phyloP scores from a whole-genome alignment of 1,140 invertebrate species.

The Caligus rogercresseyi region DNA sequence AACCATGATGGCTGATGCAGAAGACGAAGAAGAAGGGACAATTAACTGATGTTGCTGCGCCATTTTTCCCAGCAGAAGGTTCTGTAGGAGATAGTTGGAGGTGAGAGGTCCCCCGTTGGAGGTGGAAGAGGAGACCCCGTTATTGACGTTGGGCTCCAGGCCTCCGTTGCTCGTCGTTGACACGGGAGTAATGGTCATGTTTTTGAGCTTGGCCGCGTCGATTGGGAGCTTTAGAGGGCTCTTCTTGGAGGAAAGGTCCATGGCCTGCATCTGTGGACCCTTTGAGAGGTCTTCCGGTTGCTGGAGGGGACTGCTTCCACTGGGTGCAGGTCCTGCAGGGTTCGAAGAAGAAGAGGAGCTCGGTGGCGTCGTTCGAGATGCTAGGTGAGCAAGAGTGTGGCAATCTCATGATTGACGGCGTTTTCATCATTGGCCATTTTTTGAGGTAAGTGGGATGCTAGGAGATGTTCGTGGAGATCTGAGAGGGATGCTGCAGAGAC shows the following conservation, averaged over 20 bases:
- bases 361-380: neutral
- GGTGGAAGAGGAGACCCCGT: neutral
- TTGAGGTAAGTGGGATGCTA: neutral
- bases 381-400: slow-evolving; percentile 14
- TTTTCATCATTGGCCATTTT: slow-evolving; percentile 13
- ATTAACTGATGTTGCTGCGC: slow-evolving; percentile 6
- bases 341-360: neutral
- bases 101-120: neutral
- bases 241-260: neutral
- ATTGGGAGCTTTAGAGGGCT: neutral
- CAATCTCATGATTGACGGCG: slow-evolving; percentile 18
- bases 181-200: neutral
- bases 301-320: neutral
- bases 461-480: neutral
- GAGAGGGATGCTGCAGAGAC: neutral
- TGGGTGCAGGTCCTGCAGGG: neutral
- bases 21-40: neutral
- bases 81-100: slow-evolving; percentile 19
- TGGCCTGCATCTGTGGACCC: neutral
- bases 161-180: neutral
- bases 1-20: neutral
- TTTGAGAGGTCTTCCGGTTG: neutral
- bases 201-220: neutral
- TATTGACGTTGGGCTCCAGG: neutral
- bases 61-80: slow-evolving; percentile 18